Evolutionary conservation across 2,888 invertebrate species (phyloP).

Genomic region (Pyralis farinalis): DNA sequence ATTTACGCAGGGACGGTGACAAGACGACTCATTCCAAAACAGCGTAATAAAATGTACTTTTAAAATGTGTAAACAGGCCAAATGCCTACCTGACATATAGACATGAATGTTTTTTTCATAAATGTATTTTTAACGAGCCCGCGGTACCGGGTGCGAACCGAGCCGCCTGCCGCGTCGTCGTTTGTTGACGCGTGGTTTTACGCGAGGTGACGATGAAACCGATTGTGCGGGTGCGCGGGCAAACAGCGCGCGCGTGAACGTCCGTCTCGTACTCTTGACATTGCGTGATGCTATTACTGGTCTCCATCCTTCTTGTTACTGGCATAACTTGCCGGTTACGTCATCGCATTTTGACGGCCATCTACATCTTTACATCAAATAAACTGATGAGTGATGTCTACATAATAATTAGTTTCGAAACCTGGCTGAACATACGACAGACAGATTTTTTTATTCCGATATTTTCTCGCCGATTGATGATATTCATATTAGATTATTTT

Average conservation of each 20-base stretch:
- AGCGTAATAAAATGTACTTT: conserved; percentile 29
- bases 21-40: conserved; percentile 15
- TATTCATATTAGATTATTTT: no score
- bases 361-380: conserved; percentile 6
- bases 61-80: conserved; percentile 38
- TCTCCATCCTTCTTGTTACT: conserved; percentile 38
- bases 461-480: no score
- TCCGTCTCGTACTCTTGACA: conserved; percentile 65
- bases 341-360: conserved; percentile 31
- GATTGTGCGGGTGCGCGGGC: conserved; percentile 17
- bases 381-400: conserved; percentile 17
- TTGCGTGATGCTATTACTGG: conserved; percentile 52
- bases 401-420: no score
- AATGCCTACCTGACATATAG: conserved; percentile 35
- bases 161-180: conserved; percentile 1
- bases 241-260: conserved; percentile 18
- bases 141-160: conserved; percentile 20
- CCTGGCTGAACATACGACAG: no score
- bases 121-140: conserved; percentile 49
- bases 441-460: no score
- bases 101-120: conserved; percentile 41
- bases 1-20: neutral
- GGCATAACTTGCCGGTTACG: conserved; percentile 49
- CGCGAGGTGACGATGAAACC: conserved; percentile 35
- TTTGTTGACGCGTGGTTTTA: conserved; percentile 29